Base-by-base conservation (phyloP, 2,888 invertebrate species). In the Oxycera nigricornis region DNA sequence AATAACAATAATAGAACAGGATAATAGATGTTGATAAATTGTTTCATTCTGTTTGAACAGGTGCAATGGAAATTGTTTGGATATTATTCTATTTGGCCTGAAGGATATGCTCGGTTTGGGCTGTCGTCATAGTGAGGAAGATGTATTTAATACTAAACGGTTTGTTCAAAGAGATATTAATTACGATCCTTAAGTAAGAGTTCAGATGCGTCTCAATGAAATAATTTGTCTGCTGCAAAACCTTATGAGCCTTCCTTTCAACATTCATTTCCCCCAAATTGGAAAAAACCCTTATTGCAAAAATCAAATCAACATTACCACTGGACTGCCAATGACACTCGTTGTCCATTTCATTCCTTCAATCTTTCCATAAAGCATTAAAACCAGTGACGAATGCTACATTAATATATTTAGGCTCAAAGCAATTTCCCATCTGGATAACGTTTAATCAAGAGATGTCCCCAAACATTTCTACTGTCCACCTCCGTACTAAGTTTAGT, bases 391-490 rank as follows among this genome's bases (percentile, higher is more conserved):
- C 24, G 59, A 28, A 59, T 28, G n/a, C 17, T 28, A 59, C 59
- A 59, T 30, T 59, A 59, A 59, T 59, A 30, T 28, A 14, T 67
- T 41, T 41, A 41, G 65, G 26, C 65, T 7, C 17, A 2, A 31
- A 6, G 22, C 28, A 30, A 30, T 46, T 24, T 67, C 46, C 65
- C 65, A 67, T 67, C 17, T 68, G 68, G 52, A 68, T 68, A 68
- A 28, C 68, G 68, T 68, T 67, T 67, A 68, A 68, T 68, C 52
- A 68, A 68, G 68, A 68, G 50, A 7, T 52, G 30, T 68, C 52
- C 68, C 50, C 20, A 52, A 52, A 52, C 68, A 52, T 28, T 30
- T 50, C n/a, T 50, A 52, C 50, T 9, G 41, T 68, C 30, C 31
- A 3, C 1, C 22, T 50, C 7, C 9, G 17, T 1, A 55, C 22